Evolutionary conservation across 2,113 vertebrate genomes (phyloP).

Genomic region (Pitta sordida): DNA sequence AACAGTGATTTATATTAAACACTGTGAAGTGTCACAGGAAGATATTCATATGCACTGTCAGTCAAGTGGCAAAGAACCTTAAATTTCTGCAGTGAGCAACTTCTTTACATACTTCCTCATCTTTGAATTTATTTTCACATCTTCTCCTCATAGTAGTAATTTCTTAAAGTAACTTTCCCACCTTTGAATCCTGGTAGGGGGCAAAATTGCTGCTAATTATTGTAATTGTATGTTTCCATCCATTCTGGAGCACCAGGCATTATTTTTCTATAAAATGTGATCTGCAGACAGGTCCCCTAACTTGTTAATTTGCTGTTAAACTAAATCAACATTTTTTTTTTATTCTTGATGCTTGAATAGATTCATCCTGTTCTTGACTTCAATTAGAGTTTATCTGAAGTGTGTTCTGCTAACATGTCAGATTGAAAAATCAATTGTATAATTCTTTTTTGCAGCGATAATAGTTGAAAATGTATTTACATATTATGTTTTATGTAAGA

Average conservation of each 20-base stretch:
- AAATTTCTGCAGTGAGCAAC: not conserved
- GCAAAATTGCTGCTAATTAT: constrained; percentile 41
- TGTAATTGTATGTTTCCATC: constrained; percentile 17
- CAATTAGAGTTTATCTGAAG: constrained; percentile 22
- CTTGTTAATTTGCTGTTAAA: constrained; percentile 41
- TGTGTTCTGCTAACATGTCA: constrained; percentile 35
- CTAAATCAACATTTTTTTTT: constrained; percentile 51
- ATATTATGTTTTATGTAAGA: constrained; percentile 33
- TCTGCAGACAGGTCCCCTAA: not conserved
- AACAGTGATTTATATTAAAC: not conserved
- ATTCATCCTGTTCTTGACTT: constrained; percentile 24
- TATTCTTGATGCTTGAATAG: constrained; percentile 12
- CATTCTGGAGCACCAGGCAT: not conserved
- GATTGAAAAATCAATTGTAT: constrained; percentile 56
- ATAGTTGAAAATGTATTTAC: constrained; percentile 42
- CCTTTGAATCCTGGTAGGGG: not conserved
- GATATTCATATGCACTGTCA: not conserved
- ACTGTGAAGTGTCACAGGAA: not conserved
- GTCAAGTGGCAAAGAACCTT: not conserved
- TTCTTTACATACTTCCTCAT: not conserved
- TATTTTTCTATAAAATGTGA: constrained; percentile 48
- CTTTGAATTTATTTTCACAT: not conserved
- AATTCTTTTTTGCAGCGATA: constrained; percentile 26
- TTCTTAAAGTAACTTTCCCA: not conserved
- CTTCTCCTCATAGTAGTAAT: not conserved